Conservation (phyloP, 2,888 invertebrate genomes). For the Drosophila anomalipes region DNA sequence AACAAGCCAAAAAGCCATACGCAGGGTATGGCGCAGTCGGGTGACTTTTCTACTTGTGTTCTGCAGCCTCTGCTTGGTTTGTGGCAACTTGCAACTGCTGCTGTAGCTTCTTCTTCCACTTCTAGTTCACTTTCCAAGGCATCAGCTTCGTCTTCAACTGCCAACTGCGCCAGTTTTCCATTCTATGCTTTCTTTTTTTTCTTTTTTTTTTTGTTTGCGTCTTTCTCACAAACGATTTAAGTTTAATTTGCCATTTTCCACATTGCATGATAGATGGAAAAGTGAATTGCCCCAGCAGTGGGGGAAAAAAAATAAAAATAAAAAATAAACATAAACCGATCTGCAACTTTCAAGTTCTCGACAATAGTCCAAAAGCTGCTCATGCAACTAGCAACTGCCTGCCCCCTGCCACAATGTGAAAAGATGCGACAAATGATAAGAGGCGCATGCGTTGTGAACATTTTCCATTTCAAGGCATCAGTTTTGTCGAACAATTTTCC, state of each 20-base stretch:
- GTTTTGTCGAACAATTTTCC: conserved; percentile 68
- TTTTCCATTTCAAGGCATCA: conserved; percentile 74
- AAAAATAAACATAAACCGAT: conserved; percentile 43
- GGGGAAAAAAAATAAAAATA: conserved; percentile 1
- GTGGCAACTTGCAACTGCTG: neutral
- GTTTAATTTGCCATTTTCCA: conserved; percentile 50
- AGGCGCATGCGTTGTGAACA: conserved; percentile 64
- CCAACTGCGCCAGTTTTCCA: conserved; percentile 58
- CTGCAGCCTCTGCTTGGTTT: neutral
- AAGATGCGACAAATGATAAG: conserved; percentile 75
- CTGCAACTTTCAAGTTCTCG: conserved; percentile 53
- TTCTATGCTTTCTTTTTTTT: conserved; percentile 52
- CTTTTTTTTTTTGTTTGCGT: conserved; percentile 5
- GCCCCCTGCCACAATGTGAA: conserved; percentile 2
- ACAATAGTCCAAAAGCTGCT: neutral
- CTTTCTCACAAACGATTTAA: conserved; percentile 55
- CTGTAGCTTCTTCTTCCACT: conserved; percentile 4
- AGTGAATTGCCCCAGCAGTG: conserved; percentile 72
- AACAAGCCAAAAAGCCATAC: neutral
- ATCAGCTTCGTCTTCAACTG: conserved; percentile 6
- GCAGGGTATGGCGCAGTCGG: neutral
- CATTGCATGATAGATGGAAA: conserved; percentile 72
- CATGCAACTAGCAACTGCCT: neutral
- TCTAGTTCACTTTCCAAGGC: conserved; percentile 46
- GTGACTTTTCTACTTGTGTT: neutral